These are phyloP conservation scores for Sphyrna mokarran DNA, from an alignment of 2,113 vertebrate genomes.

Conservation along the genomic window DNA sequence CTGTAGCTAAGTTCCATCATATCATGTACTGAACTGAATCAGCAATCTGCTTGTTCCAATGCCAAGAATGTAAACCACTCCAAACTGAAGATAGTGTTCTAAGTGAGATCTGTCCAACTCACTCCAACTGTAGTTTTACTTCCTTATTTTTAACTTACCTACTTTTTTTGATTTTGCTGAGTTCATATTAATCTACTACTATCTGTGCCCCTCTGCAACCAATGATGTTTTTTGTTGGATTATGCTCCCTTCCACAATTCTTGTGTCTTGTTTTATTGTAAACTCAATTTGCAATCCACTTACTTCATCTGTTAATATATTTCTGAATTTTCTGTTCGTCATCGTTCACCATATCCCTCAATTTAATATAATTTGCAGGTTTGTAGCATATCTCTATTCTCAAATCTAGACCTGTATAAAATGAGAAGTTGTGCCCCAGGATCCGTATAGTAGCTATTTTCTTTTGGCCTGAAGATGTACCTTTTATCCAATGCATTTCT, in stretches of 20 bases:
- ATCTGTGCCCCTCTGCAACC: background rate
- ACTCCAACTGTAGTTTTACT: background rate
- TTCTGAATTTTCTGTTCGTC: background rate
- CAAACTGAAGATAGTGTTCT: background rate
- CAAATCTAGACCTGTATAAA: background rate
- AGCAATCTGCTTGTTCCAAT: background rate
- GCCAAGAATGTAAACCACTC: background rate
- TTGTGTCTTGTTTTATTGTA: background rate
- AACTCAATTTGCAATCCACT: background rate
- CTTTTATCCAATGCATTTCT: background rate
- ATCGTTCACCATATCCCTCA: background rate
- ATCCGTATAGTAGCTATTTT: background rate
- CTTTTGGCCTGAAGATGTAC: background rate
- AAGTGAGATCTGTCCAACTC: background rate
- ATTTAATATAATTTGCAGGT: background rate
- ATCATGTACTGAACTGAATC: background rate
- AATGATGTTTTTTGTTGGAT: background rate
- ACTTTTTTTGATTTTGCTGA: background rate
- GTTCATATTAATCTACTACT: background rate
- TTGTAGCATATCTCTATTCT: background rate
- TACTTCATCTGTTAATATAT: background rate
- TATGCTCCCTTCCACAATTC: background rate
- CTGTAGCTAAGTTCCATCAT: background rate
- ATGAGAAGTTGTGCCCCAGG: background rate
- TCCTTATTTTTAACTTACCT: background rate